Percentiles rank a stretch among this genome's conserved stretches.
phyloP scores from a whole-genome alignment of 2,113 vertebrate species.

The Saguinus midas region DNA sequence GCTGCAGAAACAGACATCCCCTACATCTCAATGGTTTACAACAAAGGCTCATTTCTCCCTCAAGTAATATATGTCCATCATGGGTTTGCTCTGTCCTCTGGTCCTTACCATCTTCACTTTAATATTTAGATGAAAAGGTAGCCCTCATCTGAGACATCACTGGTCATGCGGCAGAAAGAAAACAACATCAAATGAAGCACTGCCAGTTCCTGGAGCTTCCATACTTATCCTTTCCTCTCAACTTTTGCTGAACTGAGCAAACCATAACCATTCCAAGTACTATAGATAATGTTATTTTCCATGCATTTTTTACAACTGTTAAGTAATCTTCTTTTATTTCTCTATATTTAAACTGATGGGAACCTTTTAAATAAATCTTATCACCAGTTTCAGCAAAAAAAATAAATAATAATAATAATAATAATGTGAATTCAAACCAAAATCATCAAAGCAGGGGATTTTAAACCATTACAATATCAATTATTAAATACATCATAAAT shows the following conservation, averaged over 20 bases:
- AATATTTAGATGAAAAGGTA: neutral
- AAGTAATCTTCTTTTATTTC: neutral
- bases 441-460: neutral
- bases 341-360: neutral
- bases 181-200: neutral
- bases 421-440: neutral
- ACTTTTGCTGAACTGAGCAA: neutral
- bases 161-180: neutral
- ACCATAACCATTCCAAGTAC: fast-evolving
- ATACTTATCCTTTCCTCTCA: neutral
- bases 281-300: neutral
- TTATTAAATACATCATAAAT: neutral
- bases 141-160: neutral
- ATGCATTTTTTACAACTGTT: neutral
- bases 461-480: neutral
- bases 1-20: neutral
- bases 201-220: neutral
- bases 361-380: neutral
- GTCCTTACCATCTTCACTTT: neutral
- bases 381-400: neutral
- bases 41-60: neutral
- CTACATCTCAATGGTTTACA: neutral
- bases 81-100: neutral
- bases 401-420: neutral
- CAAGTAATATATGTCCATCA: neutral